Conservation (phyloP, 2,113 vertebrate genomes). For the Zeus faber region DNA sequence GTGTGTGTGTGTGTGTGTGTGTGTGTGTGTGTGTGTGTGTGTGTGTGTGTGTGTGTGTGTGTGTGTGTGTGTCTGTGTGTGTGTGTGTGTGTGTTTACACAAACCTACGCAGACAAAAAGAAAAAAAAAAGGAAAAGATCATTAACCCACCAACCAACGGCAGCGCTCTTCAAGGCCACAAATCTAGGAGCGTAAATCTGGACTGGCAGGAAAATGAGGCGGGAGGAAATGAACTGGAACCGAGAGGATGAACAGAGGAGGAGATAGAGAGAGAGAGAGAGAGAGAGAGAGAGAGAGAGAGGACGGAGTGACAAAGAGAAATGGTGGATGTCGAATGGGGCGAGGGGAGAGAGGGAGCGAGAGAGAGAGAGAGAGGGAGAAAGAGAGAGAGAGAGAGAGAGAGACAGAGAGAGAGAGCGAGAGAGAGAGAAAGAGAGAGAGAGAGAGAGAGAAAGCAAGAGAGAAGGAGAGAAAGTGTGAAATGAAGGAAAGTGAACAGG, state of each 20-base stretch:
- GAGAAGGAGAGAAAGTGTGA: not conserved
- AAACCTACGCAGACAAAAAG: not conserved
- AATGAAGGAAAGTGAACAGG: constrained; percentile 34
- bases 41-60: not conserved
- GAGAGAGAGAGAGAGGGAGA: constrained; percentile 28
- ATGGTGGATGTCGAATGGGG: no score
- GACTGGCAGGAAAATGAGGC: constrained; percentile 62
- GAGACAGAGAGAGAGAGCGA: constrained; percentile 36
- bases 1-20: not conserved
- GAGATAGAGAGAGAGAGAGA: constrained; percentile 17
- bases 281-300: constrained; percentile 31
- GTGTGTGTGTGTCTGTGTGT: constrained; percentile 16
- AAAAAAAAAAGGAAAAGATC: constrained; percentile 36
- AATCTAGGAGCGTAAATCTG: constrained; percentile 66
- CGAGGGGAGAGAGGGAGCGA: not conserved
- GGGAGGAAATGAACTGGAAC: constrained; percentile 43
- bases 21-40: not conserved
- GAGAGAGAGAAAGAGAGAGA: constrained; percentile 20
- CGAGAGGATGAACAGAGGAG: not conserved
- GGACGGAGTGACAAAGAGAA: constrained; percentile 30
- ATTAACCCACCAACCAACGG: constrained; percentile 46
- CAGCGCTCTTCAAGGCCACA: constrained; percentile 57
- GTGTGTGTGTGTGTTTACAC: constrained; percentile 1
- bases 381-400: constrained; percentile 29
- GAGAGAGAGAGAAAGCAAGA: not conserved